Percentiles rank a stretch among this genome's conserved stretches.
Evolutionary conservation across 1,140 invertebrate species (phyloP).

Genomic region (Elymnias hypermnestra): DNA sequence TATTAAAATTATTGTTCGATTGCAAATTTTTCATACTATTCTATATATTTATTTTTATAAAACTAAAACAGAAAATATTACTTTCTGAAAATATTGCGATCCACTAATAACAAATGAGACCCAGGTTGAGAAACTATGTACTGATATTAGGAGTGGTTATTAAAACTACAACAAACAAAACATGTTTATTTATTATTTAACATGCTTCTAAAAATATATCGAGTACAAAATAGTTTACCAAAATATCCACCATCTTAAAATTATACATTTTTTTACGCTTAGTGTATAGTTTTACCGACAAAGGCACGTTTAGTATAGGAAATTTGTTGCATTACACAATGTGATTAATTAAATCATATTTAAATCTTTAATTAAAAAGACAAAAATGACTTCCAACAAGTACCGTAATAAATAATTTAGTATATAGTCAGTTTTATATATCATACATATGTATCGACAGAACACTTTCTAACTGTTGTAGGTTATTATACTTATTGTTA

Average conservation of each 20-base stretch:
- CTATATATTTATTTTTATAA: no score
- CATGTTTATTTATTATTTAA: constrained; percentile 63
- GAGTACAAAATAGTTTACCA: constrained; percentile 51
- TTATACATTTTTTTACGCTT: constrained; percentile 30
- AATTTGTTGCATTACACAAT: constrained; percentile 5
- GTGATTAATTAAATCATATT: constrained; percentile 16
- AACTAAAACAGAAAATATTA: no score
- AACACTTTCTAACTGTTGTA: no score
- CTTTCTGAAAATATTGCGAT: no score
- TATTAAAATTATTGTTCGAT: no score
- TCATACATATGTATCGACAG: no score
- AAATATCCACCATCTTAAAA: constrained; percentile 43
- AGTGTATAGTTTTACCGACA: constrained; percentile 10
- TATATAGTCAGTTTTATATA: no score
- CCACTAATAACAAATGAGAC: no score
- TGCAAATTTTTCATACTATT: no score
- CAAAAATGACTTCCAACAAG: constrained; percentile 14
- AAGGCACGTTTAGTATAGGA: constrained; percentile 9
- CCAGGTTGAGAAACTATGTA: constrained; percentile 9
- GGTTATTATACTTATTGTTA: no score
- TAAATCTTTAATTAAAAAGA: constrained; percentile 21
- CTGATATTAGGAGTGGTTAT: constrained; percentile 51
- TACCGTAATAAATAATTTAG: no score
- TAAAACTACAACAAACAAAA: constrained; percentile 73
- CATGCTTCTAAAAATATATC: constrained; percentile 62